Percentiles rank a stretch among this genome's conserved stretches.
phyloP scores from a whole-genome alignment of 1,140 invertebrate genomes.

The Aphelenchoides avenae region DNA sequence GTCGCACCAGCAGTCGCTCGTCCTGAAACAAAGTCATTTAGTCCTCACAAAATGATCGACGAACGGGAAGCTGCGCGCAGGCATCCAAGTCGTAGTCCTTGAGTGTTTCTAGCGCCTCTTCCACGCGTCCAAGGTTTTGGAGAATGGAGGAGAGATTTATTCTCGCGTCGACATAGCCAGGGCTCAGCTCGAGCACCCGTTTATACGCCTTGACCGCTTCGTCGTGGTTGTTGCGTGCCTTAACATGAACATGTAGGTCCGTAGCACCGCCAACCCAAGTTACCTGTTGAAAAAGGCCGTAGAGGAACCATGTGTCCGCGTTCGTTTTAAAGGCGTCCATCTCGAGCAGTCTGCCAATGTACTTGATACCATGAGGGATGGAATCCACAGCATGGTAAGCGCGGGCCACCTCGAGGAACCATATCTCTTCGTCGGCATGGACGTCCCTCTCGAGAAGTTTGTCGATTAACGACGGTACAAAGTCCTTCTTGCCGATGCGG shows the following conservation, averaged over 20 bases:
- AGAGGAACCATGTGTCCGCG: conserved; percentile 37
- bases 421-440: conserved; percentile 30
- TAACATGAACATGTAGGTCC: conserved; percentile 4
- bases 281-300: conserved; percentile 38
- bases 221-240: conserved; percentile 28
- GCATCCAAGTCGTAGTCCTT: conserved; percentile 50
- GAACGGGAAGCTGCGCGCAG: conserved; percentile 46
- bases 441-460: conserved; percentile 29
- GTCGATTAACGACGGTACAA: conserved; percentile 35
- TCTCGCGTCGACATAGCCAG: conserved; percentile 50
- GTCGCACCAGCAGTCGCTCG: conserved; percentile 50
- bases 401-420: conserved; percentile 36
- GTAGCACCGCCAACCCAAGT: conserved; percentile 6
- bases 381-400: conserved; percentile 27
- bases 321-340: conserved; percentile 17
- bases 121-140: conserved; percentile 43
- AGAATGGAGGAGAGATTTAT: conserved; percentile 55
- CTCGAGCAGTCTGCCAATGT: conserved; percentile 19
- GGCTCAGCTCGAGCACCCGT: conserved; percentile 36
- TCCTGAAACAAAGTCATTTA: conserved; percentile 46
- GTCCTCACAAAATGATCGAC: conserved; percentile 9
- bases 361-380: conserved; percentile 9
- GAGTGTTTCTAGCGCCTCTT: conserved; percentile 46
- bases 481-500: conserved; percentile 18
- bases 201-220: conserved; percentile 39